phyloP scores from a whole-genome alignment of 2,888 invertebrate genomes.

The Dinocampus coccinellae region DNA sequence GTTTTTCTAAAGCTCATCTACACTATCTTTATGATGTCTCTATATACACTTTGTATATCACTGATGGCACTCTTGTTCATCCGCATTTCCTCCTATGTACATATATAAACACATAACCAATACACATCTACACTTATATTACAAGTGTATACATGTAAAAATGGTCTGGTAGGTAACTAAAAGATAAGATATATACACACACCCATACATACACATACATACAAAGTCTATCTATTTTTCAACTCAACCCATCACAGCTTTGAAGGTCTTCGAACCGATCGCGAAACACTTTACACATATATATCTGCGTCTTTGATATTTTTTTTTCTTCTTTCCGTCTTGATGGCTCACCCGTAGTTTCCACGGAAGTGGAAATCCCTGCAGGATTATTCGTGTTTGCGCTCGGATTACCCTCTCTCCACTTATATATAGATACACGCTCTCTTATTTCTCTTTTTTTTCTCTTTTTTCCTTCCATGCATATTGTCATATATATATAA shows the following conservation, averaged over 20 bases:
- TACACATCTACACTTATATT: background rate
- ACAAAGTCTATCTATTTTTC: background rate
- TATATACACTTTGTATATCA: background rate
- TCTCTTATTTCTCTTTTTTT: too few relatives aligned
- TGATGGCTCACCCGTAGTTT: constrained; percentile 34
- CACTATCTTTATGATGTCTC: background rate
- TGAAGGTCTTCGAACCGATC: constrained; percentile 10
- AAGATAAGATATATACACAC: constrained; percentile 6
- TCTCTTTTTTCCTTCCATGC: too few relatives aligned
- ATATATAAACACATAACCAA: background rate
- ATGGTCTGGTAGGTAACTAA: background rate
- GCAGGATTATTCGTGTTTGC: constrained; percentile 44
- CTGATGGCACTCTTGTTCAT: background rate
- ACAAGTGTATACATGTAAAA: background rate
- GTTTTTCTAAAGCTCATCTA: background rate
- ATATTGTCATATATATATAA: too few relatives aligned
- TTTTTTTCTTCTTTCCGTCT: constrained; percentile 10
- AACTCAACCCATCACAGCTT: background rate
- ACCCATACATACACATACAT: too few relatives aligned
- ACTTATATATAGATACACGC: too few relatives aligned
- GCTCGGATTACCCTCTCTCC: constrained; percentile 39
- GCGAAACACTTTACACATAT: background rate
- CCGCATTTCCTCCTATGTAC: background rate
- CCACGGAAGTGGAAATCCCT: constrained; percentile 44
- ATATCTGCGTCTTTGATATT: background rate